phyloP scores from a whole-genome alignment of 2,888 invertebrate species.

The Phalera bucephala region DNA sequence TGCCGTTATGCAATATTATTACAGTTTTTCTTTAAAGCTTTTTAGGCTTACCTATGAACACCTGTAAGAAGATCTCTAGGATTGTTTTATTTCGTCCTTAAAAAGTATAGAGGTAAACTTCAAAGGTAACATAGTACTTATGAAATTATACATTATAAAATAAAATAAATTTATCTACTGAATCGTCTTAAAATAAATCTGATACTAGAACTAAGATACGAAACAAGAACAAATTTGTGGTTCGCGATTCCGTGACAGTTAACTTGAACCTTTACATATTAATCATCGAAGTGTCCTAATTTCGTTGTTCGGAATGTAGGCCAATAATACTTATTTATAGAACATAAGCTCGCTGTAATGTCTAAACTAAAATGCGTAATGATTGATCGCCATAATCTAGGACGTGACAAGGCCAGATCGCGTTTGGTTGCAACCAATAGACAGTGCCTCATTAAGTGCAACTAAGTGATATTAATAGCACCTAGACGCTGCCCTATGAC shows the following conservation, averaged over 20 bases:
- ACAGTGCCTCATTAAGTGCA: conserved; percentile 54
- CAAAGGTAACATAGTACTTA: too few species aligned
- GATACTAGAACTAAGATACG: too few species aligned
- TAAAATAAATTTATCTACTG: too few species aligned
- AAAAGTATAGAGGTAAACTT: too few species aligned
- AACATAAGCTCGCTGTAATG: conserved; percentile 40
- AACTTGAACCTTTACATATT: conserved; percentile 32
- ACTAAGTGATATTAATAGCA: conserved; percentile 53
- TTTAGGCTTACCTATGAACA: too few species aligned
- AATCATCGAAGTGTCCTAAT: conserved; percentile 48
- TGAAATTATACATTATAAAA: too few species aligned
- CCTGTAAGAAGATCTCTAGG: too few species aligned
- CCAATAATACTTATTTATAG: conserved; percentile 46
- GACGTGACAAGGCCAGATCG: conserved; percentile 64
- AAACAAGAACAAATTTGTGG: too few species aligned
- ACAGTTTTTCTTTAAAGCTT: too few species aligned
- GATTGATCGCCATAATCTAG: conserved; percentile 59
- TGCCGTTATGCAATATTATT: too few species aligned
- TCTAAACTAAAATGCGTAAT: conserved; percentile 37
- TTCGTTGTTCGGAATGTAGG: conserved; percentile 43
- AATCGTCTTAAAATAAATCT: too few species aligned
- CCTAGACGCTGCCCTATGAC: conserved; percentile 39
- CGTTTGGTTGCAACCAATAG: conserved; percentile 53
- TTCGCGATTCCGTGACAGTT: not conserved
- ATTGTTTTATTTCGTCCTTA: too few species aligned